Evolutionary conservation across 1,140 invertebrate genomes (phyloP), one percentile per base, ranked within the genome.

Genomic region (Potamilus streckersoni): DNA sequence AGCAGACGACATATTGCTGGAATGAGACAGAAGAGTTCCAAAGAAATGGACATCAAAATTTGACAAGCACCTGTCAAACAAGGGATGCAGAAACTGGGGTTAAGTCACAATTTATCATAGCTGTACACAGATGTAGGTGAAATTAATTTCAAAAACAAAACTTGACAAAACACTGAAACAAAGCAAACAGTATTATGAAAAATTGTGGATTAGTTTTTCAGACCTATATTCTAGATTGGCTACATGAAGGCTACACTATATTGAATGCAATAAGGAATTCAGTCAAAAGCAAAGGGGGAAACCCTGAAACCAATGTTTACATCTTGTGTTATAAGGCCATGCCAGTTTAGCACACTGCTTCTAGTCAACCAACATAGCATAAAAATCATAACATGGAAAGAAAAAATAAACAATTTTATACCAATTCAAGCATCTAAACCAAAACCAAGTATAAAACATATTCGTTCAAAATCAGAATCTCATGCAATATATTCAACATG

Each of bases 391-490:
- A 77, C 75, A 72, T 77, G 75, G 73, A 77, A 77, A 71, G 73
- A 72, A 77, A 77, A 72, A 72, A 72, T 71, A 77, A 77, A 77
- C 75, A 77, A 49, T 77, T 77, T 77, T 77, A 77, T 77, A 77
- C 75, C 75, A 77, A 77, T 77, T 77, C 75, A 77, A 77, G 75
- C 75, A 71, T 77, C 75, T 77, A 77, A 77, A 77, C 75, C 75
- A 77, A 77, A 77, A 77, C 75, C 75, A 77, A 77, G 75, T 77
- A 77, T 72, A 77, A 77, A 77, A 77, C 73, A 72, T 77, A 72
- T 49, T 49, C 38, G 59, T 77, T 77, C 70, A 77, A 74, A 77
- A 71, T 77, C 75, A 77, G 75, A 77, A 77, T 77, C 61, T 77
- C 75, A 77, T 77, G 75, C 75, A 77, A 77, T 77, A 77, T 77